Evolutionary conservation across 2,888 invertebrate species (phyloP), one percentile per base, ranked within the genome.

Genomic region (Terebella lapidaria): DNA sequence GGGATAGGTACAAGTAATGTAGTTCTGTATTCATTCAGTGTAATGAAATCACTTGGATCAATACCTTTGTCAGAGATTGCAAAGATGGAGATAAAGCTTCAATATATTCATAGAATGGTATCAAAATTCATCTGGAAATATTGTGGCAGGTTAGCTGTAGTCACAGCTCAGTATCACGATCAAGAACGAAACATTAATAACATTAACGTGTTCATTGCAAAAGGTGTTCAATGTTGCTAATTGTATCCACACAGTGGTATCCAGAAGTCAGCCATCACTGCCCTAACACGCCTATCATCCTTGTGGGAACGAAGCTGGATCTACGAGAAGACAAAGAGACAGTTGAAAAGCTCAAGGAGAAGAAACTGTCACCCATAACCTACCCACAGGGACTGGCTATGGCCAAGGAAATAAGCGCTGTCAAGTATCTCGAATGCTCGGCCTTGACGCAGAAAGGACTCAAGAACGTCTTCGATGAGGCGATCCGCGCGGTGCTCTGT

Each of bases 231-330:
- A n/a, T n/a, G n/a, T n/a, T n/a, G n/a, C n/a, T n/a, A n/a, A n/a
- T n/a, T n/a, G n/a, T n/a, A n/a, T n/a, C n/a, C n/a, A 10, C 42
- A 5, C 82, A 91, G 89, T 99, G 99, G 99, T 97, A 91, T 83
- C 97, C 99, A 3, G 99, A 99, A 84, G 97, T 99, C 58, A 89
- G 94, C 83, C 99, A 99, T 83, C 99, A 99, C 83, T 97, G 99
- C 84, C 97, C 97, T n/a, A 90, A 90, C 72, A 99, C 99, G 67
- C 99, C 99, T 60, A 99, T 99, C 74, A 97, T 99, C 78, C 85
- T 99, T 68, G 82, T 99, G 56, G 99, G 99, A 67, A 97, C 97
- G 62, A 97, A 99, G 83, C 86, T 97, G 65, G 97, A 99, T 84
- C 85, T 99, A 69, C 89, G 97, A 79, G 96, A 97, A 81, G 82